phyloP scores from a whole-genome alignment of 2,888 invertebrate genomes.

The Bombylius discolor region DNA sequence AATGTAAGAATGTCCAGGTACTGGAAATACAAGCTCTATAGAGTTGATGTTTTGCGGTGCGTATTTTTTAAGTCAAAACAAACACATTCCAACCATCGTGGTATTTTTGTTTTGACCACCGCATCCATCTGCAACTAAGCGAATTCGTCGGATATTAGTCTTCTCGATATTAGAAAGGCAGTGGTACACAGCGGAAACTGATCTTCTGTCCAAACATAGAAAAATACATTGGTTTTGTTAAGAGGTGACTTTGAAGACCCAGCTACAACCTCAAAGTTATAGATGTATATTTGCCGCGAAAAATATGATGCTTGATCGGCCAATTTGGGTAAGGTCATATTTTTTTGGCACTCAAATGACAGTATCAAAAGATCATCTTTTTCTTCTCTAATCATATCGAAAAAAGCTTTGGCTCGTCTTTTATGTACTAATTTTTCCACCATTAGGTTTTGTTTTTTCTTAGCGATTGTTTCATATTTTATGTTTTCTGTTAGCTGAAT shows the following conservation, averaged over 20 bases:
- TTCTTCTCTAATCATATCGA: slow-evolving; percentile 13
- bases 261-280: slow-evolving; percentile 20
- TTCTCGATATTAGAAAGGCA: slow-evolving; percentile 6
- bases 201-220: slow-evolving; percentile 23
- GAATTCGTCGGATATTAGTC: slow-evolving; percentile 12
- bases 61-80: slow-evolving; percentile 14
- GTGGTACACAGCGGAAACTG: slow-evolving; percentile 20
- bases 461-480: slow-evolving; percentile 1
- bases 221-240: slow-evolving; percentile 16
- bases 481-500: slow-evolving; percentile 3
- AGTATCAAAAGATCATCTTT: slow-evolving; percentile 14
- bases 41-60: slow-evolving; percentile 15
- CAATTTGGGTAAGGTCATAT: slow-evolving; percentile 20
- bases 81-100: slow-evolving; percentile 18
- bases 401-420: slow-evolving; percentile 17
- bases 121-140: slow-evolving; percentile 23
- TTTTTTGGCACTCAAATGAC: slow-evolving; percentile 25
- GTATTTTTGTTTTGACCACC: slow-evolving; percentile 24
- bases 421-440: slow-evolving; percentile 14
- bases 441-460: slow-evolving; percentile 5
- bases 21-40: slow-evolving; percentile 19
- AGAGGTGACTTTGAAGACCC: slow-evolving; percentile 14
- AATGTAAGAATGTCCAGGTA: slow-evolving; percentile 22
- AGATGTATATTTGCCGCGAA: slow-evolving; percentile 19
- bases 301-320: slow-evolving; percentile 23